phyloP scores from a whole-genome alignment of 2,113 vertebrate species.

The Chamaetylas fuelleborni region DNA sequence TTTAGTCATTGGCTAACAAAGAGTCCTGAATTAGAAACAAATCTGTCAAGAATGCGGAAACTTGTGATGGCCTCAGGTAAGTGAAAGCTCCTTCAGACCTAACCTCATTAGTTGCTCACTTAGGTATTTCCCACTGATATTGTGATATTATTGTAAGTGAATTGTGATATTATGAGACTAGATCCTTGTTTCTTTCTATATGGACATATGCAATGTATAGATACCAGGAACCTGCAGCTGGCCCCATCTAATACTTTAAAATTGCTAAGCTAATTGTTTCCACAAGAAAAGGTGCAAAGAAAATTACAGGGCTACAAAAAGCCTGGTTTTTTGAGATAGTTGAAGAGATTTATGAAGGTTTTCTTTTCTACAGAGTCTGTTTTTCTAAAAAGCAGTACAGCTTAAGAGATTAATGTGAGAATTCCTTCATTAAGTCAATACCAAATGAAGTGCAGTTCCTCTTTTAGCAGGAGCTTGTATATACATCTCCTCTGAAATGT shows the following conservation, averaged over 20 bases:
- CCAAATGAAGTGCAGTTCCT: conserved; percentile 28
- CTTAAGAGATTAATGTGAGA: conserved; percentile 62
- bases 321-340: conserved; percentile 12
- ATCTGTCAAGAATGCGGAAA: neutral
- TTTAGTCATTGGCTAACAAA: neutral
- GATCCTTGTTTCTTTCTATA: neutral
- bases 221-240: conserved; percentile 24
- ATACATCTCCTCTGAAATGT: neutral
- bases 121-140: neutral
- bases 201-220: neutral
- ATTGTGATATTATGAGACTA: neutral
- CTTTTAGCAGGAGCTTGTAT: neutral
- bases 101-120: neutral
- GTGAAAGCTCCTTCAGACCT: neutral
- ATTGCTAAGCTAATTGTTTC: conserved; percentile 60
- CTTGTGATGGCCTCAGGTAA: neutral
- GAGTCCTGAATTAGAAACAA: neutral
- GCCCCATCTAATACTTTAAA: conserved; percentile 9
- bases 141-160: no score
- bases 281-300: conserved; percentile 60
- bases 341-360: conserved; percentile 43
- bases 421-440: conserved; percentile 62
- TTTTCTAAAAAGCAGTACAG: conserved; percentile 41
- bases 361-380: conserved; percentile 46
- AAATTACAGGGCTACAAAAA: conserved; percentile 42